Evolutionary conservation across 2,797 vertebrate species (phyloP).

Genomic region (Phataginus tetradactyla): DNA sequence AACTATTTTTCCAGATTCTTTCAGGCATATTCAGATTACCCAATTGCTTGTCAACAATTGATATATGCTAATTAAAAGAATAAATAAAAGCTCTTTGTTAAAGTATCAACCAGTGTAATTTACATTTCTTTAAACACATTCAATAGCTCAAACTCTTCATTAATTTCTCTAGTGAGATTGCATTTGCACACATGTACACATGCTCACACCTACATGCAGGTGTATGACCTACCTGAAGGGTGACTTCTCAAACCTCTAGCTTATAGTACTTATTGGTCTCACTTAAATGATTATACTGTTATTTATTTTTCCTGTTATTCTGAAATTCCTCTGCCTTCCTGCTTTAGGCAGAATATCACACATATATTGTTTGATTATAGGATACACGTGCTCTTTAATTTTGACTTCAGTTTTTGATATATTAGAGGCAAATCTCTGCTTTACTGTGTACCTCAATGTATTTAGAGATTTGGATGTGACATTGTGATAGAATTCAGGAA

Average conservation of each 20-base stretch:
- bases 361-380: not conserved
- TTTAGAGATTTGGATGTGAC: not conserved
- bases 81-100: conserved; percentile 28
- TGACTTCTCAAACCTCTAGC: not conserved
- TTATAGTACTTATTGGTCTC: not conserved
- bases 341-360: not conserved
- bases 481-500: not conserved
- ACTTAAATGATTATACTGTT: not conserved
- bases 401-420: not conserved
- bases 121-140: conserved; percentile 49
- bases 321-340: not conserved
- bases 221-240: not conserved
- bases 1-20: not conserved
- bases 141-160: not conserved
- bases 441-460: not conserved
- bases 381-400: not conserved
- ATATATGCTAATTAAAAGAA: conserved; percentile 22
- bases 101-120: not conserved
- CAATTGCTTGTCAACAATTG: conserved; percentile 8
- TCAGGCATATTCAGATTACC: conserved; percentile 21
- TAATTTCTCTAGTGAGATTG: not conserved
- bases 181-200: not conserved
- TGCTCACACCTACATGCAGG: not conserved
- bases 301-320: not conserved
- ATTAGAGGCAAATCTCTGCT: not conserved